phyloP scores from a whole-genome alignment of 2,888 invertebrate genomes.

The Byasa hedistus region DNA sequence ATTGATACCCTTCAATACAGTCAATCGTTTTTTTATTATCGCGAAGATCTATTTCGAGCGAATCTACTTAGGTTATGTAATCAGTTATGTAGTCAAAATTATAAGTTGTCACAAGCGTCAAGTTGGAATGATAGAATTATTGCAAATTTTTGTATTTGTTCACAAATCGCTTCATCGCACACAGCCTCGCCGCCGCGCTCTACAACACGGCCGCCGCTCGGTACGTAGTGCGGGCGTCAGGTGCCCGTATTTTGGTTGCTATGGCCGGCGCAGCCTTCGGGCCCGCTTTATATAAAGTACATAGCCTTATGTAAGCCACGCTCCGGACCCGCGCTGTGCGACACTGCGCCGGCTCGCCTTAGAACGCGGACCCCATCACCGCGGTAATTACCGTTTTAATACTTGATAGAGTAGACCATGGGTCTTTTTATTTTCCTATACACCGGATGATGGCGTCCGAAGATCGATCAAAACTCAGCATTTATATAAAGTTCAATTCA shows the following conservation, averaged over 20 bases:
- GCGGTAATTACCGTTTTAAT: conserved; percentile 27
- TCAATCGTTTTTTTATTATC: too few relatives aligned
- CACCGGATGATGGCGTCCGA: background rate
- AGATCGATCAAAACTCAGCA: background rate
- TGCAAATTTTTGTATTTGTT: too few relatives aligned
- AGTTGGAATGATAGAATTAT: too few relatives aligned
- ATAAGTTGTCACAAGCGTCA: too few relatives aligned
- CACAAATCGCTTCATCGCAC: too few relatives aligned
- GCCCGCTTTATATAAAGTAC: conserved; percentile 70
- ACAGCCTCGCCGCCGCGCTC: conserved; percentile 34
- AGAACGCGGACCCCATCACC: conserved; percentile 20
- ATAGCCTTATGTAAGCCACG: conserved; percentile 48
- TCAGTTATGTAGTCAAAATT: too few relatives aligned
- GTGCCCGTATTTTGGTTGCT: conserved; percentile 77
- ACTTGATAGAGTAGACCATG: conserved; percentile 19
- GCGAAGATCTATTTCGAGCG: too few relatives aligned
- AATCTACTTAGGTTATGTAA: too few relatives aligned
- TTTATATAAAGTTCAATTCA: too few relatives aligned
- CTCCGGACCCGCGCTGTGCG: conserved; percentile 32
- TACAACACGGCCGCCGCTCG: conserved; percentile 29
- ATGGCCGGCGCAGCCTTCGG: conserved; percentile 65
- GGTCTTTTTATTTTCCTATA: conserved; percentile 1
- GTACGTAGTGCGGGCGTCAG: conserved; percentile 65
- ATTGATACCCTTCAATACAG: too few relatives aligned
- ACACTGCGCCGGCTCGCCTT: conserved; percentile 31